phyloP scores from a whole-genome alignment of 2,797 vertebrate species.

The Periophthalmus magnuspinnatus region DNA sequence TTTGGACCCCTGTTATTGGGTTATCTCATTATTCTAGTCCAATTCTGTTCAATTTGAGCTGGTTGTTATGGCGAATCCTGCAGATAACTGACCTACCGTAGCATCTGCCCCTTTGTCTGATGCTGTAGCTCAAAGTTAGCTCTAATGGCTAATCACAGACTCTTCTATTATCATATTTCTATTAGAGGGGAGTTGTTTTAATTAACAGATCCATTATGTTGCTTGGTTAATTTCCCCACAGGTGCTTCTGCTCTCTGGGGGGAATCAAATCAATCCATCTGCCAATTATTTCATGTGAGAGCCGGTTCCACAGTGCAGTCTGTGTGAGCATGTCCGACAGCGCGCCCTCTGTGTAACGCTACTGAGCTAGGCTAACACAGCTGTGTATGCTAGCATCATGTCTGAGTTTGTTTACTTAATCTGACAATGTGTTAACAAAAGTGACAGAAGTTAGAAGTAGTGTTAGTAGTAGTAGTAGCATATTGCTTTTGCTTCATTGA shows the following conservation, averaged over 20 bases:
- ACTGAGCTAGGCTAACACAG: neutral
- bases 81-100: neutral
- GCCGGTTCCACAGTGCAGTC: neutral
- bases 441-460: no score
- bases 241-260: constrained; percentile 51
- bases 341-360: neutral
- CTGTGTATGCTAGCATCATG: no score
- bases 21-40: no score
- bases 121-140: constrained; percentile 36
- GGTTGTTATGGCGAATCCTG: no score
- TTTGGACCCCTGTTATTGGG: no score
- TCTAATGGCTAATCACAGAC: constrained; percentile 56
- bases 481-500: no score
- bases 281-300: constrained; percentile 63
- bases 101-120: neutral
- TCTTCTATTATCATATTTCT: constrained; percentile 60
- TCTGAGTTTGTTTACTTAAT: no score
- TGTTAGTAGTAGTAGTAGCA: no score
- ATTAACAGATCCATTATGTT: constrained; percentile 71
- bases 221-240: constrained; percentile 70
- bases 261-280: constrained; percentile 54
- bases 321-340: neutral
- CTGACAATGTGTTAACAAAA: no score
- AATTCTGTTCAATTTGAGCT: no score
- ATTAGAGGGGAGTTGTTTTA: constrained; percentile 64